Conservation (phyloP, 2,888 invertebrate species). For the Xylota segnis region DNA sequence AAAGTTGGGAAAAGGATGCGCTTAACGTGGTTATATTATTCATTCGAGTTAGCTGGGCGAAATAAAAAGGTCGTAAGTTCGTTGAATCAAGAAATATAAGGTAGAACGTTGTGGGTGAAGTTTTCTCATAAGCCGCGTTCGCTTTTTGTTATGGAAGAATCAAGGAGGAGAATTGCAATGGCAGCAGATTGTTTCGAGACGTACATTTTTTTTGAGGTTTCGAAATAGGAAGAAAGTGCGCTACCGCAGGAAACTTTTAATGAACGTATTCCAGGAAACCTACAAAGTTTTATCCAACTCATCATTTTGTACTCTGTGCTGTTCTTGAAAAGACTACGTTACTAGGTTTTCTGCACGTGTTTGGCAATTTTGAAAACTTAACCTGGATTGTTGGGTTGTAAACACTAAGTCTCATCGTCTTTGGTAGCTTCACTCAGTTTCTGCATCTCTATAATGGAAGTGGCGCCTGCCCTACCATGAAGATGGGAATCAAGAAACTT, state of each 20-base stretch:
- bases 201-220: not conserved
- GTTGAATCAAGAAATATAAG: conserved; percentile 27
- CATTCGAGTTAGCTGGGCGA: conserved; percentile 19
- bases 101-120: not conserved
- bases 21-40: conserved; percentile 32
- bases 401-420: too few species aligned
- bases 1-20: conserved; percentile 1
- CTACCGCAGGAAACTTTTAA: not conserved
- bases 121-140: not conserved
- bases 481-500: too few species aligned
- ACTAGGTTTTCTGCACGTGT: too few species aligned
- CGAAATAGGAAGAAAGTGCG: not conserved
- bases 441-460: too few species aligned
- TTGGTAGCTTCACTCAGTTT: too few species aligned
- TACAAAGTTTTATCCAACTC: too few species aligned
- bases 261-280: not conserved
- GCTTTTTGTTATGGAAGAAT: not conserved
- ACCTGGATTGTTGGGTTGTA: too few species aligned
- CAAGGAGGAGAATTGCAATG: not conserved
- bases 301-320: too few species aligned
- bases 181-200: not conserved
- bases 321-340: too few species aligned
- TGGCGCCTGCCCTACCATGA: too few species aligned
- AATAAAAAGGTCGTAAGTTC: conserved; percentile 27
- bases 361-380: too few species aligned